Percentiles rank a stretch among this genome's conserved stretches.
These are phyloP conservation scores for Brachyptera putata DNA, from an alignment of 2,888 invertebrate species.

Conservation along the genomic window DNA sequence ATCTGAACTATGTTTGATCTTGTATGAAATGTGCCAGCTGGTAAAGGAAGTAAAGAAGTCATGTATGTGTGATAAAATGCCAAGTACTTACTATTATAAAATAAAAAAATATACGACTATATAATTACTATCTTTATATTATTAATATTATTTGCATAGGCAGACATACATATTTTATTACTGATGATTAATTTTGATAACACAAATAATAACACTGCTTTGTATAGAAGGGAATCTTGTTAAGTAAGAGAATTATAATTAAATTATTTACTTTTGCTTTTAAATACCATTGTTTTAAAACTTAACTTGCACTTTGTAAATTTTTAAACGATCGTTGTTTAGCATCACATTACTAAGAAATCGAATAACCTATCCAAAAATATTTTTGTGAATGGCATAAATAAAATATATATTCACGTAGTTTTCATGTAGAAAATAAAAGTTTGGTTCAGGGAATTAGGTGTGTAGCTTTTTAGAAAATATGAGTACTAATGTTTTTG, in stretches of 20 bases:
- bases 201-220: background rate
- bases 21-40: background rate
- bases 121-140: constrained; percentile 11
- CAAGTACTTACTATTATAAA: constrained; percentile 27
- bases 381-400: too few relatives aligned
- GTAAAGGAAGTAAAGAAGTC: constrained; percentile 4
- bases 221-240: too few relatives aligned
- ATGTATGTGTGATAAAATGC: constrained; percentile 25
- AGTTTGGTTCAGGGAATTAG: background rate
- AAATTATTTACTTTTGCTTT: background rate
- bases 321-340: background rate
- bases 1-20: background rate
- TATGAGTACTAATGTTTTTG: constrained; percentile 9
- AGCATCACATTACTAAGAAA: too few relatives aligned
- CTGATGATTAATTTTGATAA: too few relatives aligned
- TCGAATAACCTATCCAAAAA: too few relatives aligned
- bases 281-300: background rate
- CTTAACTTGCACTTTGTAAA: background rate
- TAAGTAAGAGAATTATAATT: background rate
- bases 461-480: constrained; percentile 4
- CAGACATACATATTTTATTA: background rate
- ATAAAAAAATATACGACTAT: too few relatives aligned
- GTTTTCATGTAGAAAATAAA: too few relatives aligned
- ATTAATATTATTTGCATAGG: constrained; percentile 10
- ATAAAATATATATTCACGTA: too few relatives aligned